Percentiles rank a stretch among this genome's conserved stretches.
phyloP scores from a whole-genome alignment of 2,888 invertebrate genomes.

The Beris chalybata region DNA sequence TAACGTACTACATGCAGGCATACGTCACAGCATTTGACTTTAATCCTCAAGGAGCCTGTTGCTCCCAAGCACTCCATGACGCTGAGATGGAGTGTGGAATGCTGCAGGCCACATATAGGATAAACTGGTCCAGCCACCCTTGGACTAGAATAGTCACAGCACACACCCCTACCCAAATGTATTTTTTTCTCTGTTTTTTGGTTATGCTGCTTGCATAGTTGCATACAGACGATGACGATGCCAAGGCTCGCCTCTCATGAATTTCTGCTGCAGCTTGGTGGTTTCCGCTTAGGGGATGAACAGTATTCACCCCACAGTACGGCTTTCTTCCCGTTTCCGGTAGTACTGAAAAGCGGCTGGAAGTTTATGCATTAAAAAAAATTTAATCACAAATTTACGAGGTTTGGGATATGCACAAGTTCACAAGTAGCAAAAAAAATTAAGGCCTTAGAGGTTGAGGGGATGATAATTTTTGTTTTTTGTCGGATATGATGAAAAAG shows the following conservation, averaged over 20 bases:
- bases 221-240: slow-evolving; percentile 24
- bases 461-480: too few species aligned
- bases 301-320: too few species aligned
- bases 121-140: slow-evolving; percentile 19
- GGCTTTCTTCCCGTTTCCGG: neutral
- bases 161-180: too few species aligned
- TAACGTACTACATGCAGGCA: slow-evolving; percentile 7
- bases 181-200: neutral
- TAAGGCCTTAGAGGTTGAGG: too few species aligned
- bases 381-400: slow-evolving; percentile 20
- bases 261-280: slow-evolving; percentile 23
- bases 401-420: slow-evolving; percentile 1
- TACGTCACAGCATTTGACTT: slow-evolving; percentile 19
- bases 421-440: neutral
- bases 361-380: slow-evolving; percentile 18
- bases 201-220: slow-evolving; percentile 15
- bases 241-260: slow-evolving; percentile 27
- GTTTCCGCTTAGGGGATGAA: neutral
- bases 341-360: slow-evolving; percentile 7
- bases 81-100: slow-evolving; percentile 13
- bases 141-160: slow-evolving; percentile 5
- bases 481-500: too few species aligned
- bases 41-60: slow-evolving; percentile 28
- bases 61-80: slow-evolving; percentile 19
- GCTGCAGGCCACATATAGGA: slow-evolving; percentile 28